Percentiles rank a stretch among this genome's conserved stretches.
Evolutionary conservation across 1,140 invertebrate genomes (phyloP).

Genomic region (Drosophila fuyamai): DNA sequence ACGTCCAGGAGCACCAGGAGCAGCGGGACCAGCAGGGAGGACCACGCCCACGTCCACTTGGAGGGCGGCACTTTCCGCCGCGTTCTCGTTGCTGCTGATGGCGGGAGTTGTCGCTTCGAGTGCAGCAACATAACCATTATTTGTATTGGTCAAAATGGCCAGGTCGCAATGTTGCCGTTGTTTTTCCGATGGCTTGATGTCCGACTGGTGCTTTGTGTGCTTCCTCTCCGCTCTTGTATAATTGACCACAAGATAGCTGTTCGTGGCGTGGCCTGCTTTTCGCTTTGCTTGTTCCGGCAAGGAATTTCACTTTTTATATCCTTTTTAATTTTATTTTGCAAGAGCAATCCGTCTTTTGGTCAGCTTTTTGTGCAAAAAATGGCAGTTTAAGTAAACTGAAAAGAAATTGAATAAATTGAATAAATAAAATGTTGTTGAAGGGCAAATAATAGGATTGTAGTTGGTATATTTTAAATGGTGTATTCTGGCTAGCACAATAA

Average conservation of each 20-base stretch:
- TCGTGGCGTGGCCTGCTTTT: conserved; percentile 65
- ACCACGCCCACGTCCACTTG: conserved; percentile 9
- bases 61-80: conserved; percentile 56
- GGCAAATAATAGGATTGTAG: not conserved
- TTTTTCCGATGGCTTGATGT: conserved; percentile 38
- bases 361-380: conserved; percentile 16
- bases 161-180: conserved; percentile 57
- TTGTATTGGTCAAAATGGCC: conserved; percentile 78
- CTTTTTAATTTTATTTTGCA: conserved; percentile 39
- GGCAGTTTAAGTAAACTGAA: conserved; percentile 52
- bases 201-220: conserved; percentile 14
- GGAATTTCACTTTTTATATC: conserved; percentile 14
- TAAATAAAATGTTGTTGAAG: conserved; percentile 10
- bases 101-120: conserved; percentile 64
- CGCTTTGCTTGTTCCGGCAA: conserved; percentile 22
- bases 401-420: conserved; percentile 25
- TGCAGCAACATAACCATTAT: conserved; percentile 80
- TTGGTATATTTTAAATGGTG: too few relatives aligned
- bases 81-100: conserved; percentile 59
- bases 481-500: not conserved
- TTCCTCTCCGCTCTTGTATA: conserved; percentile 26
- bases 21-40: conserved; percentile 14
- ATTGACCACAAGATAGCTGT: conserved; percentile 74
- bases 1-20: conserved; percentile 11
- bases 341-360: not conserved